Percentiles rank a stretch among this genome's conserved stretches.
phyloP scores from a whole-genome alignment of 2,113 vertebrate genomes.

The Chunga burmeisteri region DNA sequence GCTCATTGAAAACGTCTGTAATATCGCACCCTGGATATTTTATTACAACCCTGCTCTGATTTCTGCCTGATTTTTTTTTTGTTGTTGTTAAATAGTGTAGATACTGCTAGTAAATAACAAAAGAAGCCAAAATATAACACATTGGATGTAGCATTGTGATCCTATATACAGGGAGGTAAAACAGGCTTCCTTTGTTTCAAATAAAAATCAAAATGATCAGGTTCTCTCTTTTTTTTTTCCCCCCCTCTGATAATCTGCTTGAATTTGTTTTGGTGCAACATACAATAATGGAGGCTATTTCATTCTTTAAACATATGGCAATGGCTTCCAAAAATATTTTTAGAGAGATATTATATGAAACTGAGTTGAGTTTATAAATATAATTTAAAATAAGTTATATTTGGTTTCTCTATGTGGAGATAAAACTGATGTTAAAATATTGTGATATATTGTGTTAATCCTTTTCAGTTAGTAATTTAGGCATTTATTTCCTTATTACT shows the following conservation, averaged over 20 bases:
- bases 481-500: slow-evolving; percentile 71
- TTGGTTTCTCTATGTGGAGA: slow-evolving; percentile 81
- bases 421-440: slow-evolving; percentile 76
- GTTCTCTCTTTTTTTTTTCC: slow-evolving; percentile 55
- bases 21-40: slow-evolving; percentile 82
- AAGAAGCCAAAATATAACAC: slow-evolving; percentile 87
- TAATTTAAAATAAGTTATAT: slow-evolving; percentile 79
- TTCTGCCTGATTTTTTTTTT: slow-evolving; percentile 84
- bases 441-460: slow-evolving; percentile 81
- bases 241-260: slow-evolving; percentile 70
- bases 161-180: slow-evolving; percentile 85
- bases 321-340: slow-evolving; percentile 53
- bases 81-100: slow-evolving; percentile 85
- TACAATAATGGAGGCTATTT: slow-evolving; percentile 73
- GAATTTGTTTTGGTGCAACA: slow-evolving; percentile 74
- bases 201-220: slow-evolving; percentile 77
- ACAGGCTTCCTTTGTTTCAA: slow-evolving; percentile 81
- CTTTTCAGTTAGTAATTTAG: slow-evolving; percentile 72
- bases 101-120: slow-evolving; percentile 87
- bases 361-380: slow-evolving; percentile 77
- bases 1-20: slow-evolving; percentile 74
- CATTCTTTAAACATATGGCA: slow-evolving; percentile 73
- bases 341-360: slow-evolving; percentile 55
- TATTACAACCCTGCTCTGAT: slow-evolving; percentile 85
- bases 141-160: slow-evolving; percentile 85